Conservation (phyloP, 2,888 invertebrate genomes). For the Drosophila dives region DNA sequence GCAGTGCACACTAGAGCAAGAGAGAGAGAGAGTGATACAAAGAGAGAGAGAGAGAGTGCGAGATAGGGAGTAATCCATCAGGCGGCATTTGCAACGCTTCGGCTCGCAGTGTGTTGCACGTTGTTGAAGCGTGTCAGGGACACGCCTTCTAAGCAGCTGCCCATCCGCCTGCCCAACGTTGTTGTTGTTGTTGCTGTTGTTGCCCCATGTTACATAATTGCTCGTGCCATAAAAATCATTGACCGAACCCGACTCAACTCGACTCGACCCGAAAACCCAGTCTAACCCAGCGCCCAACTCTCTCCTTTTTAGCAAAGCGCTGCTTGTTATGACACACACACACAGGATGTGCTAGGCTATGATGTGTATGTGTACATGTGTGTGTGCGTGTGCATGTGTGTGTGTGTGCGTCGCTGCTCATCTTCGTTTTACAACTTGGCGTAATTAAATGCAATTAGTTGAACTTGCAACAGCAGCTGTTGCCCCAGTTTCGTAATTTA, state of each 20-base stretch:
- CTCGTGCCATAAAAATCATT: conserved; percentile 72
- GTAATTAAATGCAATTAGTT: conserved; percentile 77
- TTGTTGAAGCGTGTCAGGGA: conserved; percentile 72
- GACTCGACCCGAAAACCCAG: conserved; percentile 30
- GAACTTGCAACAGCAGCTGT: conserved; percentile 46
- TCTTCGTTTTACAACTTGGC: conserved; percentile 66
- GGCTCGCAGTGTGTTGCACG: conserved; percentile 54
- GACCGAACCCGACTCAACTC: conserved; percentile 38
- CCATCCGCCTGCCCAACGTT: conserved; percentile 13
- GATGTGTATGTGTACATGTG: conserved; percentile 7
- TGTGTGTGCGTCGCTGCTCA: conserved; percentile 32
- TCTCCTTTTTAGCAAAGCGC: conserved; percentile 19
- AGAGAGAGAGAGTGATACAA: not conserved
- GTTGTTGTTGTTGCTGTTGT: conserved; percentile 4
- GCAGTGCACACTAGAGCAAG: not conserved
- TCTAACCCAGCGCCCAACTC: conserved; percentile 9
- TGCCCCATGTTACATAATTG: conserved; percentile 53
- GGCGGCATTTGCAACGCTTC: conserved; percentile 65
- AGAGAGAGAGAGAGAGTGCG: not conserved
- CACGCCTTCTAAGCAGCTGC: conserved; percentile 70
- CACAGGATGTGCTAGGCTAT: conserved; percentile 33
- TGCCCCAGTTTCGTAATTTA: conserved; percentile 24
- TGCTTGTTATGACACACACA: conserved; percentile 69
- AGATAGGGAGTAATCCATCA: conserved; percentile 69
- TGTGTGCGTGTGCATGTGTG: not conserved